phyloP scores from a whole-genome alignment of 2,797 vertebrate species.

The Melanotaenia parkinsoni region DNA sequence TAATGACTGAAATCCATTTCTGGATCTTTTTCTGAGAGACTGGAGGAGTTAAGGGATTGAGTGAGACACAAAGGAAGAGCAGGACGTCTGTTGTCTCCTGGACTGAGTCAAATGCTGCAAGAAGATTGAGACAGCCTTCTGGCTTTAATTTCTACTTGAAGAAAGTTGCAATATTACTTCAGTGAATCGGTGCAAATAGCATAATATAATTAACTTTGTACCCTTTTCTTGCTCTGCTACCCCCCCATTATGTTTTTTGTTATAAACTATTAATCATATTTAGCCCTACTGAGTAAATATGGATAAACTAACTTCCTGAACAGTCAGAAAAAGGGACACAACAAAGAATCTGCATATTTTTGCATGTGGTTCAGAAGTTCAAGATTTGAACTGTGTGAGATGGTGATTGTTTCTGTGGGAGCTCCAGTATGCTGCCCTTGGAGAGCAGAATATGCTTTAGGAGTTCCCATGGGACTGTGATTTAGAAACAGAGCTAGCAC shows the following conservation, averaged over 20 bases:
- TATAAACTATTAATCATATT: no score
- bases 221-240: no score
- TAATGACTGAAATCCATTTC: conserved; percentile 68
- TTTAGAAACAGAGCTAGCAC: conserved; percentile 44
- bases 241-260: no score
- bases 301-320: neutral
- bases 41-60: conserved; percentile 42
- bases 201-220: neutral
- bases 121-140: conserved; percentile 29
- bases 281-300: neutral
- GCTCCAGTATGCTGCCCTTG: conserved; percentile 39
- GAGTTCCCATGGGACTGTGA: conserved; percentile 49
- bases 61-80: conserved; percentile 46
- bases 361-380: conserved; percentile 8
- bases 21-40: conserved; percentile 54
- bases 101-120: conserved; percentile 42
- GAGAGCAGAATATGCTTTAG: conserved; percentile 47
- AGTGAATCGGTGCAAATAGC: conserved; percentile 16
- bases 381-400: conserved; percentile 3
- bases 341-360: neutral
- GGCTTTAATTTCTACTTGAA: conserved; percentile 27
- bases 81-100: conserved; percentile 53
- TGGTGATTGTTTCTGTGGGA: conserved; percentile 22
- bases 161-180: conserved; percentile 3
- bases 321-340: neutral